Conservation (phyloP, 1,140 invertebrate genomes). For the Ceratosolen solmsi region DNA sequence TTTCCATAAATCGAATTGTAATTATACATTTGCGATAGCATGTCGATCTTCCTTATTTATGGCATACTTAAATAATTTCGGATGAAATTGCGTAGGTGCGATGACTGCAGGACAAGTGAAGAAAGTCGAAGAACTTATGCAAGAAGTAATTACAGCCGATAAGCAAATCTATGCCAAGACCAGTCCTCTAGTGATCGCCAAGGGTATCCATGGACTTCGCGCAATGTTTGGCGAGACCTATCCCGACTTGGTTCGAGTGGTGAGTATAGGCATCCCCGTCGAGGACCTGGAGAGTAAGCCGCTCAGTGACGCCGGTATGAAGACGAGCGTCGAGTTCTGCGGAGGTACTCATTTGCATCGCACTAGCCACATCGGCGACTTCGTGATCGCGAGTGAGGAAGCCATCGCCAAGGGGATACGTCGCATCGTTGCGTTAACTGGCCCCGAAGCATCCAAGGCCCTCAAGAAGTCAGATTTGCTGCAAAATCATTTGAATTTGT, state of each 20-base stretch:
- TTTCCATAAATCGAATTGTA: too few relatives aligned
- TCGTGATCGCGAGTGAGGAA: constrained; percentile 97
- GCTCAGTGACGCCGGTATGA: constrained; percentile 80
- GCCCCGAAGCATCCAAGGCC: constrained; percentile 92
- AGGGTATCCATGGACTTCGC: constrained; percentile 93
- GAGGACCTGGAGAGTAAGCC: constrained; percentile 93
- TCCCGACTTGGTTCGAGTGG: constrained; percentile 97
- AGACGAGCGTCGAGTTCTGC: constrained; percentile 99
- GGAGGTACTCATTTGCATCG: constrained; percentile 96
- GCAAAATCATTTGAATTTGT: constrained; percentile 82
- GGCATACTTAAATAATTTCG: too few relatives aligned
- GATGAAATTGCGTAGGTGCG: too few relatives aligned
- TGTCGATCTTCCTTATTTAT: too few relatives aligned
- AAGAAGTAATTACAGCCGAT: constrained; percentile 86
- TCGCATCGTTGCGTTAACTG: constrained; percentile 97
- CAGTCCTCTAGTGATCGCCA: constrained; percentile 87
- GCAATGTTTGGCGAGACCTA: constrained; percentile 99
- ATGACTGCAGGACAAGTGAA: constrained; percentile 92
- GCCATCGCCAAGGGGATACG: constrained; percentile 99
- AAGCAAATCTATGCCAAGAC: constrained; percentile 93
- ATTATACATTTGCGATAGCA: too few relatives aligned
- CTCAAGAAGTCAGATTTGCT: constrained; percentile 84
- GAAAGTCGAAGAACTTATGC: constrained; percentile 85
- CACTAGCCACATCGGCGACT: constrained; percentile 93
- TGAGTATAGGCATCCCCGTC: constrained; percentile 94